Evolutionary conservation across 2,113 vertebrate species (phyloP), one percentile per base, ranked within the genome.

Genomic region (Platichthys flesus): DNA sequence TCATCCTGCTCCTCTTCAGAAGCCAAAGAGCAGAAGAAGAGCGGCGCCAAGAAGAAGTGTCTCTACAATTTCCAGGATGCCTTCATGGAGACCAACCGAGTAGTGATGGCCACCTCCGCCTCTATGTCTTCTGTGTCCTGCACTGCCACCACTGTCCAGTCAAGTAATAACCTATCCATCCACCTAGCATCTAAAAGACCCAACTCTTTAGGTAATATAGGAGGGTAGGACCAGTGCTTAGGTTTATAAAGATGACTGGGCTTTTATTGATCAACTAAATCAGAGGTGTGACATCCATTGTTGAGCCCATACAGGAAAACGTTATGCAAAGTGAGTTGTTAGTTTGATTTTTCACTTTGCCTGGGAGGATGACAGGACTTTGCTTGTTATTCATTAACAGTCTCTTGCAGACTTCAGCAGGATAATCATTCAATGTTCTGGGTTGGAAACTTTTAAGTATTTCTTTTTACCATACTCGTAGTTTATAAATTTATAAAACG

Each of bases 21-120:
- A 52, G 93, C 93, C 85, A 98, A 96, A 85, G 97, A 99, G 85
- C 91, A 89, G 90, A 98, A 96, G 86, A 97, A 97, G 93, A 96
- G 89, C 20, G 83, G 94, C 63, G 94, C 95, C 58, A 97, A 97
- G 93, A 99, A 98, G 94, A 99, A 99, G 91, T 99, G 97, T 95
- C 94, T 99, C 62, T 98, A 98, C 89, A 98, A 97, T 93, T 99
- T 98, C 94, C 97, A 99, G 92, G 97, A 99, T 93, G 96, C 97
- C 94, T 98, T 98, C 92, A 95, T 97, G 96, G 97, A 99, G 92
- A 94, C 96, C 83, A 97, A 95, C 89, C 96, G 97, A 82, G 96
- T 97, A 69, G 95, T 96, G 79, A 97, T 98, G 98, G 97, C 97
- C 89, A 97, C 97, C 3, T 98, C 97, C 1, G 97, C 97, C 15